phyloP scores from a whole-genome alignment of 2,888 invertebrate genomes.

The Chymomyza amoena region DNA sequence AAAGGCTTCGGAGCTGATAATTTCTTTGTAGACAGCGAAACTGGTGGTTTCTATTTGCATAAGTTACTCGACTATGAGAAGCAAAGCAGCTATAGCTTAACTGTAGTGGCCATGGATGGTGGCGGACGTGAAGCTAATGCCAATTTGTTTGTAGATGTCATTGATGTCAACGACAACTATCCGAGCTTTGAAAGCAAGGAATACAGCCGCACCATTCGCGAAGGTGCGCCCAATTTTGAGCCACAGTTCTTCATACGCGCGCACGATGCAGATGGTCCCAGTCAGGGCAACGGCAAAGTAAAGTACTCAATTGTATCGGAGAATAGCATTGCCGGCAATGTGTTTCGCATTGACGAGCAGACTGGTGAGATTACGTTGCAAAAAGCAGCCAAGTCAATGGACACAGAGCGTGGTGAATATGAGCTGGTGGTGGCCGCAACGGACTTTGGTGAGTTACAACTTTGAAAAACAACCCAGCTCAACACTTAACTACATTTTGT shows the following conservation, averaged over 20 bases:
- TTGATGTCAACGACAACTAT: slow-evolving; percentile 88
- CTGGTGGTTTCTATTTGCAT: slow-evolving; percentile 85
- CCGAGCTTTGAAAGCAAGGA: slow-evolving; percentile 86
- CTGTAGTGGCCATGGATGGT: slow-evolving; percentile 89
- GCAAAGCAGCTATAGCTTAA: slow-evolving; percentile 88
- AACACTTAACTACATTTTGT: neutral
- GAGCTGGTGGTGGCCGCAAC: slow-evolving; percentile 85
- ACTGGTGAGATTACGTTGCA: slow-evolving; percentile 86
- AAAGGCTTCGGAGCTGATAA: slow-evolving; percentile 89
- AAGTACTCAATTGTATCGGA: slow-evolving; percentile 84
- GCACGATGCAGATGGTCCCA: slow-evolving; percentile 86
- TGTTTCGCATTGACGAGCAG: slow-evolving; percentile 83
- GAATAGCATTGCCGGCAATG: slow-evolving; percentile 84
- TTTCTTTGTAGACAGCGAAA: slow-evolving; percentile 84
- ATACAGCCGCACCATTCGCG: slow-evolving; percentile 87
- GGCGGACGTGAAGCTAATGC: slow-evolving; percentile 86
- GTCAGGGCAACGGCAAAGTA: slow-evolving; percentile 85
- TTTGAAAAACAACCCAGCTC: neutral
- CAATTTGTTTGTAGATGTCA: slow-evolving; percentile 85
- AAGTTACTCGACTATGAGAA: slow-evolving; percentile 87
- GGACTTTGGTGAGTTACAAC: slow-evolving; percentile 82
- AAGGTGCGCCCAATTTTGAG: slow-evolving; percentile 87
- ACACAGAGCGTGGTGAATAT: slow-evolving; percentile 87
- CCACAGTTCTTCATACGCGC: slow-evolving; percentile 90
- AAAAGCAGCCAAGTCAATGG: slow-evolving; percentile 84